Evolutionary conservation across 2,888 invertebrate genomes (phyloP), one percentile per base, ranked within the genome.

Genomic region (Limenitis camilla): DNA sequence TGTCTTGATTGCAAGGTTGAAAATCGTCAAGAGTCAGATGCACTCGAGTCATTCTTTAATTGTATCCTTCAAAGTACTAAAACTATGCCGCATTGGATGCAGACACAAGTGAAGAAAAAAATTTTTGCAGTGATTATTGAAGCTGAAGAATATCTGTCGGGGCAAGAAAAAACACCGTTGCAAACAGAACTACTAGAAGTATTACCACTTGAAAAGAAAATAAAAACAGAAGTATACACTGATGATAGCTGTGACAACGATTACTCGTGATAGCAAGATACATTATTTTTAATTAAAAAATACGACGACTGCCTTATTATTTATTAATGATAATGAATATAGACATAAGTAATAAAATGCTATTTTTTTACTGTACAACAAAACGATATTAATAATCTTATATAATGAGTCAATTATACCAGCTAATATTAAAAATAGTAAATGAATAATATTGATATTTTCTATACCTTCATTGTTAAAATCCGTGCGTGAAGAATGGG

Each of bases 91-190:
- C 66, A 60, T 7, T 83, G 80, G 81, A 82, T 86, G 81, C 85
- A 85, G 66, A 86, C 84, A 2, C 83, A 82, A 68, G 82, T 86
- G 0, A 86, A 86, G 60, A 86, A 84, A 61, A 86, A 79, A 64
- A 82, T 85, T 64, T 86, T 86, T 55, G 79, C 78, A 0, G 76
- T 84, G 4, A 78, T 86, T 11, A 85, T 85, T 51, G 81, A 84
- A 28, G 81, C 85, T 0, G 85, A 86, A 55, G 84, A 86, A 63
- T 66, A 65, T 39, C 61, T 84, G 6, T 75, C 80, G 2, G 61
- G 67, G 6, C 72, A 69, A 56, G 64, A 60, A 6, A 65, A 64
- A 40, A 52, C 55, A 2, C 8, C 9, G 44, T 49, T n/a, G 31
- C 43, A 30, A 33, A 50, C 38, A 28, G 64, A 61, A 33, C 59